Conservation (phyloP, 2,888 invertebrate species). For the Andricus curvator region DNA sequence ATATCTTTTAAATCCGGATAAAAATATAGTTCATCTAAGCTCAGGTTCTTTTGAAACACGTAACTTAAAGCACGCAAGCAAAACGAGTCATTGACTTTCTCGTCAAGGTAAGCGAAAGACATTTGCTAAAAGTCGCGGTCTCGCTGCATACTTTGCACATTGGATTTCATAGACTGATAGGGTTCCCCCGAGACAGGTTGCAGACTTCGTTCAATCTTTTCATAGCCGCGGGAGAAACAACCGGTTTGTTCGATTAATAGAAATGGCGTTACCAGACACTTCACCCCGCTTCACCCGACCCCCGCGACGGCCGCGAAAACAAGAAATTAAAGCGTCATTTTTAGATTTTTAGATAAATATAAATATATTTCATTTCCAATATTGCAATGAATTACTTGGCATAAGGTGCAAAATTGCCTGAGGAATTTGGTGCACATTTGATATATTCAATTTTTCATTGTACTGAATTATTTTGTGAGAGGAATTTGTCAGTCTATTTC, state of each 20-base stretch:
- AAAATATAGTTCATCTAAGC: slow-evolving; percentile 6
- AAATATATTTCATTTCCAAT: no score
- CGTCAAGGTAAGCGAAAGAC: slow-evolving; percentile 12
- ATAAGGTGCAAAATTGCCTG: no score
- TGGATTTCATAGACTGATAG: slow-evolving; percentile 35
- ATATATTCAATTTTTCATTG: no score
- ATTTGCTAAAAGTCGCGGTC: slow-evolving; percentile 15
- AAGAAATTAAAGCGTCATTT: slow-evolving; percentile 20
- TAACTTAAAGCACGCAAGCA: neutral
- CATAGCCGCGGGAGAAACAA: slow-evolving; percentile 57
- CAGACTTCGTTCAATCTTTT: slow-evolving; percentile 31
- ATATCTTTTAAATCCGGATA: no score
- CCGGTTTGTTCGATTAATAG: slow-evolving; percentile 66
- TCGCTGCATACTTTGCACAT: neutral
- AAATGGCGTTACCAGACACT: slow-evolving; percentile 60
- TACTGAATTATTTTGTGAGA: no score
- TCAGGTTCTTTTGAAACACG: neutral
- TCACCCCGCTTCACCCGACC: slow-evolving; percentile 5
- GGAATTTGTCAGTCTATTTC: no score
- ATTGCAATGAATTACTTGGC: no score
- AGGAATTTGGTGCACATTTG: no score
- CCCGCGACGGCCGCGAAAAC: neutral
- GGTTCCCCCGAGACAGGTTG: slow-evolving; percentile 2
- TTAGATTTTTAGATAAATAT: neutral
- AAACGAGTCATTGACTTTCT: slow-evolving; percentile 25